Evolutionary conservation across 2,113 vertebrate species (phyloP).

Genomic region (Bos indicus): DNA sequence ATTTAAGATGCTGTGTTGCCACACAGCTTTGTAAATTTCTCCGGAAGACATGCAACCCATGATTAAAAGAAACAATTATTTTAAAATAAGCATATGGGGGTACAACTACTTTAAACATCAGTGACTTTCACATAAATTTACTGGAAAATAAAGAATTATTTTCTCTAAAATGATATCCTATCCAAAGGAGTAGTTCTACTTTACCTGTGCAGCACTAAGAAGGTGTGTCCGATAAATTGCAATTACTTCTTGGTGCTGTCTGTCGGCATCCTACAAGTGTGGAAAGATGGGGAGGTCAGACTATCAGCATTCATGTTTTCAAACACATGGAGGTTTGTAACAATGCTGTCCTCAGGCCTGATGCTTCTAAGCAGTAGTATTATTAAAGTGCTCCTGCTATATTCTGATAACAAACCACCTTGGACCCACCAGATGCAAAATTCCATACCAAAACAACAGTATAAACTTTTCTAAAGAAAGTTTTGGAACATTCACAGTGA

Average conservation of each 20-base stretch:
- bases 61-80: slow-evolving; percentile 60
- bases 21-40: slow-evolving; percentile 48
- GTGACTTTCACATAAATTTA: slow-evolving; percentile 21
- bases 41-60: slow-evolving; percentile 40
- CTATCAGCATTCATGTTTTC: not conserved
- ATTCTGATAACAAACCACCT: not conserved
- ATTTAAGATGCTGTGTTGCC: not conserved
- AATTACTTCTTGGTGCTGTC: slow-evolving; percentile 96
- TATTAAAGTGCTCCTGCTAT: not conserved
- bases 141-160: not conserved
- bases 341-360: not conserved
- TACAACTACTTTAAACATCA: slow-evolving; percentile 41
- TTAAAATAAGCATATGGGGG: slow-evolving; percentile 63
- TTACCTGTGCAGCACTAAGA: slow-evolving; percentile 96
- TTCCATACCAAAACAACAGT: not conserved
- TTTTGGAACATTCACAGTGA: not conserved
- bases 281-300: not conserved
- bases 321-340: not conserved
- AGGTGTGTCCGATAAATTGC: slow-evolving; percentile 97
- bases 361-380: not conserved
- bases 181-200: not conserved
- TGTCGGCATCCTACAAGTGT: slow-evolving; percentile 87
- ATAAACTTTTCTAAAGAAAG: not conserved
- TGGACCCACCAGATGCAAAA: not conserved
- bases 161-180: not conserved